phyloP scores from a whole-genome alignment of 2,113 vertebrate genomes.

The Equus przewalskii region DNA sequence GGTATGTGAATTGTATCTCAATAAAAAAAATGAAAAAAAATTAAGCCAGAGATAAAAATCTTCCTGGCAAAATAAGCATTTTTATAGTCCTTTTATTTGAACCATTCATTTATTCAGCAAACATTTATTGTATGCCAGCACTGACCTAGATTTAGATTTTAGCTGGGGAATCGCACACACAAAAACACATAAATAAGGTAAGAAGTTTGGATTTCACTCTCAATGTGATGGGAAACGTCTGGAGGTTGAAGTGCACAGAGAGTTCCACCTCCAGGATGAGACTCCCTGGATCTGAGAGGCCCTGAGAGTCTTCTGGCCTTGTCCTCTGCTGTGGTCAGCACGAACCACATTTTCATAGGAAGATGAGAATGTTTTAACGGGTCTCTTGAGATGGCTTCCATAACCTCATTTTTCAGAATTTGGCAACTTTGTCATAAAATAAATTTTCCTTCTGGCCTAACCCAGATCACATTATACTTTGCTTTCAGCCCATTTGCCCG shows the following conservation, averaged over 20 bases:
- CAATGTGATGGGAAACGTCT: background rate
- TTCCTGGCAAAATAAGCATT: background rate
- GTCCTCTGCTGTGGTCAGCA: background rate
- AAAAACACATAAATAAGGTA: background rate
- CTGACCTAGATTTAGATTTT: background rate
- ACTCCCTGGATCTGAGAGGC: background rate
- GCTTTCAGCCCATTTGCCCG: background rate
- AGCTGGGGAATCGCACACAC: background rate
- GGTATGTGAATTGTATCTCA: background rate
- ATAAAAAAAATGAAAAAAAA: background rate
- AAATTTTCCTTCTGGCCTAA: background rate
- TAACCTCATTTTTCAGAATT: conserved; percentile 22
- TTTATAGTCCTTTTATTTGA: conserved; percentile 13
- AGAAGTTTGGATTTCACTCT: background rate
- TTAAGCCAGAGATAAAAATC: conserved; percentile 23
- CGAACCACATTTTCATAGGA: background rate
- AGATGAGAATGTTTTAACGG: background rate
- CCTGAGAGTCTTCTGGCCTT: background rate
- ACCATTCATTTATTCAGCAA: background rate
- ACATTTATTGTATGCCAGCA: background rate
- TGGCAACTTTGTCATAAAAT: background rate
- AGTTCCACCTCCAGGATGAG: background rate
- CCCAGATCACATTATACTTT: background rate
- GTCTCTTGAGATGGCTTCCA: background rate
- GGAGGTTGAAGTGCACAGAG: background rate